phyloP scores from a whole-genome alignment of 2,797 vertebrate species.

The Apogon talboti region DNA sequence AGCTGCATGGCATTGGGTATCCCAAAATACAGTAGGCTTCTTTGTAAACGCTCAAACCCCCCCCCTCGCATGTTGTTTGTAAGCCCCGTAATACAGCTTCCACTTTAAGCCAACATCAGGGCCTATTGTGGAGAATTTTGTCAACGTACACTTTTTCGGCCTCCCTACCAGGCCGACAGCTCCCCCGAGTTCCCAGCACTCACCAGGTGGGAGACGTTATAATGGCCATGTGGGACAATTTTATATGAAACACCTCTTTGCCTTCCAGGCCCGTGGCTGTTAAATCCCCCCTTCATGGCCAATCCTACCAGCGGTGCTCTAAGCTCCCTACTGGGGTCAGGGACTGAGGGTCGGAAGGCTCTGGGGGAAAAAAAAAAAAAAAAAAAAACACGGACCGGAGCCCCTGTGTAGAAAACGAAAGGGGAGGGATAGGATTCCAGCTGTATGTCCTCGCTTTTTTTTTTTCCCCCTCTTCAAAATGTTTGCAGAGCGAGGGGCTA shows the following conservation, averaged over 20 bases:
- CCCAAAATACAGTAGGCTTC: constrained; percentile 32
- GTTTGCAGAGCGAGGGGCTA: constrained; percentile 54
- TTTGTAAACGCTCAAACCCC: constrained; percentile 41
- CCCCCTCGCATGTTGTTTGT: constrained; percentile 29
- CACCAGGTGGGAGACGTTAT: constrained; percentile 66
- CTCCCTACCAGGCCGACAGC: constrained; percentile 58
- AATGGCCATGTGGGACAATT: constrained; percentile 71
- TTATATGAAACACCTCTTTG: constrained; percentile 80
- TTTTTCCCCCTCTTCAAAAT: constrained; percentile 54
- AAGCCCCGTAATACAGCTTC: constrained; percentile 39
- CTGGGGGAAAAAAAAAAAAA: constrained; percentile 27
- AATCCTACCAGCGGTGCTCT: constrained; percentile 52
- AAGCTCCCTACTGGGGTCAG: constrained; percentile 69
- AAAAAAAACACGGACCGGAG: constrained; percentile 13
- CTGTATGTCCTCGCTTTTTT: constrained; percentile 48
- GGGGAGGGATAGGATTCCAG: constrained; percentile 47
- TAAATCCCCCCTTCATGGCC: constrained; percentile 65
- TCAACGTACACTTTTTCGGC: constrained; percentile 54
- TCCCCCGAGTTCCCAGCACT: constrained; percentile 69
- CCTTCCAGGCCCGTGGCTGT: constrained; percentile 66
- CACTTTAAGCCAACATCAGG: constrained; percentile 47
- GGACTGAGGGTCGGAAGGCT: constrained; percentile 50
- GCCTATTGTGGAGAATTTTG: constrained; percentile 65
- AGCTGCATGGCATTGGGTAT: constrained; percentile 5
- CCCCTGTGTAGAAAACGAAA: constrained; percentile 33